Conservation (phyloP, 2,888 invertebrate species). For the Drosophila prostipennis region DNA sequence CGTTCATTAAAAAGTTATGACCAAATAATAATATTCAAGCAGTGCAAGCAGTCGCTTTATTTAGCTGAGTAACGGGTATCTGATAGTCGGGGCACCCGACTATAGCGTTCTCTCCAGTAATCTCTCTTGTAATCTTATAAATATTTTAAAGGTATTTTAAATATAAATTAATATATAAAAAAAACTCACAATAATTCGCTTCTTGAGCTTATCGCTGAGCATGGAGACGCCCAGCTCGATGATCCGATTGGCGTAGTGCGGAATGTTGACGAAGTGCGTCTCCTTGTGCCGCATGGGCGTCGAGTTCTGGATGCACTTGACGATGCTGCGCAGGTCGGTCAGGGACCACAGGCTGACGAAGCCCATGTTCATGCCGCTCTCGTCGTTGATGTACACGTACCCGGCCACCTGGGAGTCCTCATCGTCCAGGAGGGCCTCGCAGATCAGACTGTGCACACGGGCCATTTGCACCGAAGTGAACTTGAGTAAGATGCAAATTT, state of each 20-base stretch:
- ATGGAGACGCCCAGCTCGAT: constrained; percentile 93
- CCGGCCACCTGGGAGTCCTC: constrained; percentile 93
- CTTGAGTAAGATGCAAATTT: background rate
- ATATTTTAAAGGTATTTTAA: too few relatives aligned
- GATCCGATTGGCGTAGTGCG: constrained; percentile 91
- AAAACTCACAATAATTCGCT: constrained; percentile 89
- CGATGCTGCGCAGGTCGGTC: constrained; percentile 90
- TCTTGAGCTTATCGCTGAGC: constrained; percentile 93
- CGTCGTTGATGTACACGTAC: constrained; percentile 93
- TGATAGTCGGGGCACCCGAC: too few relatives aligned
- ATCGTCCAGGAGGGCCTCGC: constrained; percentile 93
- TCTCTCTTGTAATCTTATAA: too few relatives aligned
- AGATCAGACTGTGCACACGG: constrained; percentile 92
- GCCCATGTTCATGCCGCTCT: constrained; percentile 92
- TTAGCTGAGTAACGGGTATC: too few relatives aligned
- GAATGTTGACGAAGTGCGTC: constrained; percentile 94
- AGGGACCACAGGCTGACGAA: constrained; percentile 93
- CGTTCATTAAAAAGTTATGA: too few relatives aligned
- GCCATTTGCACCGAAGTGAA: constrained; percentile 94
- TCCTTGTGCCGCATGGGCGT: constrained; percentile 96
- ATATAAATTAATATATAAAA: too few relatives aligned
- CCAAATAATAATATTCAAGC: too few relatives aligned
- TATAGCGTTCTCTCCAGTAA: too few relatives aligned
- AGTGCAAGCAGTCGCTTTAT: too few relatives aligned
- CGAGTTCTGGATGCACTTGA: constrained; percentile 89